These are phyloP conservation scores for Colletes latitarsis DNA, from an alignment of 1,140 invertebrate genomes.

Conservation along the genomic window DNA sequence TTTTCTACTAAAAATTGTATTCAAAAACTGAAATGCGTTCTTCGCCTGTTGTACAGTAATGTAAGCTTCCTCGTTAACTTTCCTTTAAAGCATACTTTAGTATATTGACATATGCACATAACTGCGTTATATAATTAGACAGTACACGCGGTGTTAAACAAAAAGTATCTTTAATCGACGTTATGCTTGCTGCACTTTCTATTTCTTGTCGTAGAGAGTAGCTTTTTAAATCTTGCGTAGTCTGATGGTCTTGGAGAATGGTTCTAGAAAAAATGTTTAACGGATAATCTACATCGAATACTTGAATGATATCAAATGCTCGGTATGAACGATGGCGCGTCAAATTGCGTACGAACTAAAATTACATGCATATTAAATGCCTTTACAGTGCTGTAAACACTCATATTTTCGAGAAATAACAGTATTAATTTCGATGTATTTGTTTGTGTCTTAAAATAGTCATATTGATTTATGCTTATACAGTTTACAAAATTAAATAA, in stretches of 20 bases:
- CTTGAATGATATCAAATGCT: background rate
- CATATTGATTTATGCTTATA: no score
- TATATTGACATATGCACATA: slow-evolving; percentile 31
- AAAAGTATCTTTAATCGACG: slow-evolving; percentile 53
- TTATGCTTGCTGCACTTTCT: slow-evolving; percentile 56
- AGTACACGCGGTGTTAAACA: slow-evolving; percentile 40
- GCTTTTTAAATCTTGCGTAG: slow-evolving; percentile 10
- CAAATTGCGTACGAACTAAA: no score
- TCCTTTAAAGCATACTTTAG: slow-evolving; percentile 6
- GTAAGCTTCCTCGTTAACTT: slow-evolving; percentile 6
- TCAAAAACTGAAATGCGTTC: background rate
- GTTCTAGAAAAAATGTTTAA: background rate
- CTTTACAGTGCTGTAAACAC: no score
- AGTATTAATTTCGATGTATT: no score
- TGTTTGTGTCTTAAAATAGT: no score
- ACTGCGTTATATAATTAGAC: slow-evolving; percentile 60
- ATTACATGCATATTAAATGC: no score
- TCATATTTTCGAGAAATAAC: no score
- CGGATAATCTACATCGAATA: background rate
- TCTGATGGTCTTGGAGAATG: background rate
- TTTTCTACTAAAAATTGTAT: background rate
- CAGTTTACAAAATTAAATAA: no score
- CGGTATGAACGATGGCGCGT: no score
- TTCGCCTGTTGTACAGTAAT: background rate
- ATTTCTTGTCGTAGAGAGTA: slow-evolving; percentile 42